Percentiles rank a stretch among this genome's conserved stretches.
These are phyloP conservation scores for Apamea sordens DNA, from an alignment of 2,888 invertebrate genomes.

Conservation along the genomic window DNA sequence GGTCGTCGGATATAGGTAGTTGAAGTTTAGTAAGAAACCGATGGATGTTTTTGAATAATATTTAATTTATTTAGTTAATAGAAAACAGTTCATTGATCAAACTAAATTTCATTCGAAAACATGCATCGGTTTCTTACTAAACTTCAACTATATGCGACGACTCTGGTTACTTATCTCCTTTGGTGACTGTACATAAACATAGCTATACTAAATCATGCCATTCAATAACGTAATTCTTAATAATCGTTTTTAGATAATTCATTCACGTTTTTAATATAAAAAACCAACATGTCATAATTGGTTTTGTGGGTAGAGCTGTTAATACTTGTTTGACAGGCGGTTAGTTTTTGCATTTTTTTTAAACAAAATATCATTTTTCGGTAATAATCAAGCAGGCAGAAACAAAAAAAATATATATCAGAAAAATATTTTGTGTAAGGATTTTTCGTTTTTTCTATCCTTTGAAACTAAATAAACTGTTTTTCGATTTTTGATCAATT, in stretches of 20 bases:
- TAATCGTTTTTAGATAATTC: not conserved
- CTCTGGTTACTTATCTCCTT: too few relatives aligned
- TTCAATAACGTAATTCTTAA: not conserved
- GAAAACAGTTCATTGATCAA: too few relatives aligned
- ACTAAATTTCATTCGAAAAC: too few relatives aligned
- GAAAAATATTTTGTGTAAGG: not conserved
- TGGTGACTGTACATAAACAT: not conserved
- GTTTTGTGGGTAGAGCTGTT: not conserved
- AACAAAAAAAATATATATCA: not conserved
- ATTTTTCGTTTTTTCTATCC: too few relatives aligned
- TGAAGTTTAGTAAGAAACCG: too few relatives aligned
- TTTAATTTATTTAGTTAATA: too few relatives aligned
- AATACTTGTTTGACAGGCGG: not conserved
- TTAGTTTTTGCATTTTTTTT: not conserved
- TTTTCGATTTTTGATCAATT: not conserved
- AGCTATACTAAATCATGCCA: not conserved
- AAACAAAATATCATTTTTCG: not conserved
- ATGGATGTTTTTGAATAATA: too few relatives aligned
- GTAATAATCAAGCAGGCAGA: not conserved
- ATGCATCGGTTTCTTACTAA: too few relatives aligned
- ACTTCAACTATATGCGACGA: not conserved
- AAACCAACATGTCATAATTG: not conserved
- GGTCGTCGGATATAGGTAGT: too few relatives aligned
- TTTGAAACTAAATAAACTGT: not conserved
- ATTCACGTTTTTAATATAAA: not conserved